Conservation (phyloP, 2,888 invertebrate species). For the Rosalia funebris region DNA sequence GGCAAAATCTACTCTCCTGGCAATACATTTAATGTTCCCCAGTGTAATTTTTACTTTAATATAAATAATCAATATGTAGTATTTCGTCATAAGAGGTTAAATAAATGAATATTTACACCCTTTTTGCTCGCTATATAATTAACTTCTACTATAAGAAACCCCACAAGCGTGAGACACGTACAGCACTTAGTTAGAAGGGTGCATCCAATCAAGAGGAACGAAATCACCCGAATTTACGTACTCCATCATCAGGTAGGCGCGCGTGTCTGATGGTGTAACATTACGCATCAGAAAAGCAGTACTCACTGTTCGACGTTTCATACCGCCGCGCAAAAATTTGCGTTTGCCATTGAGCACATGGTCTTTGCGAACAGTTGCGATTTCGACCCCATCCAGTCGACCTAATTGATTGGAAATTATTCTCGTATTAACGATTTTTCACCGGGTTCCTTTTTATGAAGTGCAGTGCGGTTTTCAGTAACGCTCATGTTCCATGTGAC, state of each 20-base stretch:
- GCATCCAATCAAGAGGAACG: conserved; percentile 29
- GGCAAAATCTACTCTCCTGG: no score
- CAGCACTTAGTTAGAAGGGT: conserved; percentile 7
- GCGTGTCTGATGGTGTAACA: conserved; percentile 38
- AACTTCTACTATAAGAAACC: no score
- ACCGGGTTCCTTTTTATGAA: neutral
- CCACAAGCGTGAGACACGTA: neutral
- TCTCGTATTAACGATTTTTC: conserved; percentile 41
- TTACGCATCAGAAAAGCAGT: conserved; percentile 27
- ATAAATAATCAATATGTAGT: no score
- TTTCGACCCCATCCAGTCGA: conserved; percentile 36
- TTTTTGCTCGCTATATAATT: no score
- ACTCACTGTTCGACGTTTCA: neutral
- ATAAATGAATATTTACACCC: no score
- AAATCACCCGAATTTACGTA: conserved; percentile 9
- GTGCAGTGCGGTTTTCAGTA: neutral
- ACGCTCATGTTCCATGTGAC: neutral
- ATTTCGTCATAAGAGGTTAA: no score
- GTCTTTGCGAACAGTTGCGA: conserved; percentile 46
- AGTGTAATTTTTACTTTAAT: no score
- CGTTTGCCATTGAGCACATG: conserved; percentile 46
- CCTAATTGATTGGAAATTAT: conserved; percentile 50
- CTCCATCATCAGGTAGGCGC: conserved; percentile 48
- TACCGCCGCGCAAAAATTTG: conserved; percentile 17
- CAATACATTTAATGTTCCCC: no score